A percentile compares a stretch with the other conserved stretches of the same genome.
Conservation (phyloP, 2,797 vertebrate genomes). For the Channallabes apus region DNA sequence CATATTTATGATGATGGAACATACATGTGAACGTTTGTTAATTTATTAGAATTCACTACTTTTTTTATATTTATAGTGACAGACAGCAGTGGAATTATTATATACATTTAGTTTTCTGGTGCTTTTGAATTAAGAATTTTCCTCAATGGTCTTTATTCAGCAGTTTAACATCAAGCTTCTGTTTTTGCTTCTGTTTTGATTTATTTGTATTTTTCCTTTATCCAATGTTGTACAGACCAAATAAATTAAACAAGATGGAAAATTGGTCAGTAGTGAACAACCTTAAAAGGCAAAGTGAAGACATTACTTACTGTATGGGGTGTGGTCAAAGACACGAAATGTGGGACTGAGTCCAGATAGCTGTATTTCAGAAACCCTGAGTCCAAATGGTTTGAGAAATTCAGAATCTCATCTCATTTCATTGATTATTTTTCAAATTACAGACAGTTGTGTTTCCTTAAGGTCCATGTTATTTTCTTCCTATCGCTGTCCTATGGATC, state of each 20-base stretch:
- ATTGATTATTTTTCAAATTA: background rate
- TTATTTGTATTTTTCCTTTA: background rate
- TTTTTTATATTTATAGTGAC: background rate
- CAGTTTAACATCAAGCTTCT: background rate
- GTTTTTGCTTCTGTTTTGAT: background rate
- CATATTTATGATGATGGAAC: background rate
- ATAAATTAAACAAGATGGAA: background rate
- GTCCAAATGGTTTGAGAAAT: background rate
- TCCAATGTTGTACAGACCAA: too few species aligned
- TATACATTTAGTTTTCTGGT: background rate
- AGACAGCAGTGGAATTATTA: background rate
- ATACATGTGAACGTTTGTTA: background rate
- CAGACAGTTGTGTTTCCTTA: background rate
- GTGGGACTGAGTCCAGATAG: background rate
- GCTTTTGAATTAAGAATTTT: background rate
- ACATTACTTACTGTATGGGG: background rate
- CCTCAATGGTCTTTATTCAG: background rate
- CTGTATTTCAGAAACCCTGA: background rate
- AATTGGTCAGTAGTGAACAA: background rate
- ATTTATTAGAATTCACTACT: background rate
- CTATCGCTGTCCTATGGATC: background rate
- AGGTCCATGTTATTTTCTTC: background rate
- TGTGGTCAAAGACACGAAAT: background rate
- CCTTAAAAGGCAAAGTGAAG: background rate
- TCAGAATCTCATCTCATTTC: background rate